These are phyloP conservation scores for Oscheius sp. DNA, from an alignment of 2,888 invertebrate species.

Conservation along the genomic window DNA sequence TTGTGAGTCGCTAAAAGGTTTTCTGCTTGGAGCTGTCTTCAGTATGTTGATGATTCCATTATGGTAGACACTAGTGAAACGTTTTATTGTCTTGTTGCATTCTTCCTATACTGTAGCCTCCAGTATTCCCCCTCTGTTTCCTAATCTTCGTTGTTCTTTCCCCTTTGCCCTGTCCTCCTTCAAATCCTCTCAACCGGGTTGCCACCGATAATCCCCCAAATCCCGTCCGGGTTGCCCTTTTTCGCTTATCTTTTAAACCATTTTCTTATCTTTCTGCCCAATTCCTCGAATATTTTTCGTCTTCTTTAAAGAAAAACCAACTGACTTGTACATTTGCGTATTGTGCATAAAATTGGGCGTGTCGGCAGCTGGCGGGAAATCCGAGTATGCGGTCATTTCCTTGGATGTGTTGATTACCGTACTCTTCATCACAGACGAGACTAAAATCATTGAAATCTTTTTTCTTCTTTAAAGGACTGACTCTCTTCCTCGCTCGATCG, in stretches of 20 bases:
- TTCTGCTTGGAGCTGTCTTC: too few relatives aligned
- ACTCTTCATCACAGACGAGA: constrained; percentile 72
- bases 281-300: not conserved
- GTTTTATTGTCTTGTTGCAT: too few relatives aligned
- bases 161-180: too few relatives aligned
- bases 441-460: constrained; percentile 37
- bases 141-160: too few relatives aligned
- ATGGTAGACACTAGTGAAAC: too few relatives aligned
- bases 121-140: too few relatives aligned
- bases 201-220: too few relatives aligned
- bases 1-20: too few relatives aligned
- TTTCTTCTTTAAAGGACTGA: not conserved
- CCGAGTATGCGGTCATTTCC: constrained; percentile 74
- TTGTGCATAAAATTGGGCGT: constrained; percentile 62
- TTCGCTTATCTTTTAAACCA: not conserved
- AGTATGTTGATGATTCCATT: too few relatives aligned
- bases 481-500: constrained; percentile 47
- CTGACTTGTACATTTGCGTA: constrained; percentile 48
- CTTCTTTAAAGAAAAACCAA: not conserved
- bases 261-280: not conserved
- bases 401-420: constrained; percentile 75
- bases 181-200: too few relatives aligned
- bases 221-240: too few relatives aligned
- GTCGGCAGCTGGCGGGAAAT: constrained; percentile 75
- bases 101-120: too few relatives aligned